phyloP scores from a whole-genome alignment of 2,797 vertebrate genomes.

The Sandelia bainsii region DNA sequence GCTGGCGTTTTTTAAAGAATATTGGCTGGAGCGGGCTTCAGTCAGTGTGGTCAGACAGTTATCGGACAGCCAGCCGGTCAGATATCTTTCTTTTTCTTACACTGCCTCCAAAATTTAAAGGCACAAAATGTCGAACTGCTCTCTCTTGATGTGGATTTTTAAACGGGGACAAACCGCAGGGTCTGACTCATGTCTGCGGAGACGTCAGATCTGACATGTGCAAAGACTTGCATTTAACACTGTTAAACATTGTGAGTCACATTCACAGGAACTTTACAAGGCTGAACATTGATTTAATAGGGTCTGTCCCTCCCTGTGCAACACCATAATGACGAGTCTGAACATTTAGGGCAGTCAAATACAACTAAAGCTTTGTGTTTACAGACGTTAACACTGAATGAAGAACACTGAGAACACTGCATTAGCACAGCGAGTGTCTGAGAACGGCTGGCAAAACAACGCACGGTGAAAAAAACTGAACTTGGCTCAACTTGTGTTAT shows the following conservation, averaged over 20 bases:
- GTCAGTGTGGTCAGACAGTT: conserved; percentile 21
- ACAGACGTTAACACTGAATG: background rate
- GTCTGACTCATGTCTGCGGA: conserved; percentile 35
- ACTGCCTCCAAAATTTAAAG: conserved; percentile 16
- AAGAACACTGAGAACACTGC: background rate
- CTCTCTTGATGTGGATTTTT: conserved; percentile 26
- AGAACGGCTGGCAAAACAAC: no score
- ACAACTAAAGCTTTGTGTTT: background rate
- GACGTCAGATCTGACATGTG: conserved; percentile 16
- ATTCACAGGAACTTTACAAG: background rate
- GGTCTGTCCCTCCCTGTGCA: background rate
- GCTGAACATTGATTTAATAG: background rate
- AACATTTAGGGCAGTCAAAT: background rate
- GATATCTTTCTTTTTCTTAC: conserved; percentile 27
- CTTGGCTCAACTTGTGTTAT: background rate
- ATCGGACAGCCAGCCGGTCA: conserved; percentile 27
- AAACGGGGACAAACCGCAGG: conserved; percentile 18
- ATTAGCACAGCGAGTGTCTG: no score
- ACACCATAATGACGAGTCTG: no score
- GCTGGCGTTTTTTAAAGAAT: conserved; percentile 35
- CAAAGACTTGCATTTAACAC: conserved; percentile 13
- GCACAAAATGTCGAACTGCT: conserved; percentile 28
- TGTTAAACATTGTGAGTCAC: conserved; percentile 7
- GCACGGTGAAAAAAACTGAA: no score
- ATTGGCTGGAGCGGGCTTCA: background rate